Base-by-base conservation (phyloP, 2,888 invertebrate species). In the Limnephilus lunatus region DNA sequence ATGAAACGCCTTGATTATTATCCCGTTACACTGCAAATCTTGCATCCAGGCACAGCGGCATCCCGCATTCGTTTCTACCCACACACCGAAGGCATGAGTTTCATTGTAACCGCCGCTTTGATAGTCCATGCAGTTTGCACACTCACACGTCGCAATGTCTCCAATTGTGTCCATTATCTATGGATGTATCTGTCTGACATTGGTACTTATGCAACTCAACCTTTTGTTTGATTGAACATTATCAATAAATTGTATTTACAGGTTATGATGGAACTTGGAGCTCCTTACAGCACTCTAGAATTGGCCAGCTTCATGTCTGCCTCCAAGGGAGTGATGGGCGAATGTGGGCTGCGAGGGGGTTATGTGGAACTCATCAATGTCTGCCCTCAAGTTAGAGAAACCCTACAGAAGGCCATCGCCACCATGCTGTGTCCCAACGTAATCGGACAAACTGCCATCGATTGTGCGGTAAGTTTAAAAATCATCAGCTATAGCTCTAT, bases 281-380 rank as follows among this genome's bases (percentile, higher is more conserved):
- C 96, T n/a, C 99, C 99, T 0, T 99, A 98, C 96, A 95, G 95
- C 94, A 94, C 96, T 85, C 96, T 98, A 96, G 99, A 99, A 95
- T 95, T 99, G 94, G 99, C 98, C 25, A 99, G 99, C 91, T 99
- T 99, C 96, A 98, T 99, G 98, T 99, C 99, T 0, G 97, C 98
- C 91, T 99, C 99, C 48, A 99, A 99, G 97, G 99, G 98, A 25
- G 98, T 97, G 95, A 97, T 98, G 97, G 98, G 98, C 92, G 99
- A 99, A 95, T 99, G 99, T 95, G 99, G 99, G 90, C 97, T 99
- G 94, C 97, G 99, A 93, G 99, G 99, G 87, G 99, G 99, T n/a
- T 99, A 99, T 96, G 97, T 97, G 94, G 99, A 99, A 96, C 97
- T 99, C 4, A 95, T 98, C 80, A 99, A 99, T 95, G 95, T 99